Evolutionary conservation across 2,797 vertebrate species (phyloP).

Genomic region (Leucoraja ocellata): DNA sequence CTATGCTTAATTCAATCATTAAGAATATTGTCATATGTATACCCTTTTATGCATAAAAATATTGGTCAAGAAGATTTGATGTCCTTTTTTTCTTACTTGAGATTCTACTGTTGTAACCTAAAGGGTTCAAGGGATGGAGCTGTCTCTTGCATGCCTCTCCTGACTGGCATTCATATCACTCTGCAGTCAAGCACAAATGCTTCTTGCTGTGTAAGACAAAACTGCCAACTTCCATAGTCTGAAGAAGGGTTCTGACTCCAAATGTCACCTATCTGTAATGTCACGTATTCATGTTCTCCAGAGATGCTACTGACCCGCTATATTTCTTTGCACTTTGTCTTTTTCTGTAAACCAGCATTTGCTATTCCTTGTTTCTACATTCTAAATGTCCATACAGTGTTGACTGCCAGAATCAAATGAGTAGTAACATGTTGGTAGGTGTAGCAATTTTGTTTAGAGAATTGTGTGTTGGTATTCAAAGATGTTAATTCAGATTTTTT

Average conservation of each 20-base stretch:
- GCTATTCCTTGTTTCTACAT: no score
- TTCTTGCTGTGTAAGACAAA: not conserved
- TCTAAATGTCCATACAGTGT: not conserved
- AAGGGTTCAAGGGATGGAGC: not conserved
- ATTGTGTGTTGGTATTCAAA: not conserved
- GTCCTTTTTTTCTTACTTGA: not conserved
- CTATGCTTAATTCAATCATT: not conserved
- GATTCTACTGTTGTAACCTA: not conserved
- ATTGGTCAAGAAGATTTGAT: not conserved
- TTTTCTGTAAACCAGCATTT: no score
- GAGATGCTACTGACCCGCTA: no score
- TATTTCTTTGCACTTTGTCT: no score
- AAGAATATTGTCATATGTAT: not conserved
- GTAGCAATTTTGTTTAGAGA: not conserved
- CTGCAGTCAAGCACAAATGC: not conserved
- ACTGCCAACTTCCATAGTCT: not conserved
- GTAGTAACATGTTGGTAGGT: no score
- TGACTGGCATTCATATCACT: not conserved
- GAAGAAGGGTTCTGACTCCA: no score
- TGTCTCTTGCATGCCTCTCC: not conserved
- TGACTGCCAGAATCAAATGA: not conserved
- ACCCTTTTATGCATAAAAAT: not conserved
- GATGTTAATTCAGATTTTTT: no score
- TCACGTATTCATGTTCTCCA: no score
- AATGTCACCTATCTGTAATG: no score